Evolutionary conservation across 2,888 invertebrate species (phyloP).

Genomic region (Pardosa pseudoannulata): DNA sequence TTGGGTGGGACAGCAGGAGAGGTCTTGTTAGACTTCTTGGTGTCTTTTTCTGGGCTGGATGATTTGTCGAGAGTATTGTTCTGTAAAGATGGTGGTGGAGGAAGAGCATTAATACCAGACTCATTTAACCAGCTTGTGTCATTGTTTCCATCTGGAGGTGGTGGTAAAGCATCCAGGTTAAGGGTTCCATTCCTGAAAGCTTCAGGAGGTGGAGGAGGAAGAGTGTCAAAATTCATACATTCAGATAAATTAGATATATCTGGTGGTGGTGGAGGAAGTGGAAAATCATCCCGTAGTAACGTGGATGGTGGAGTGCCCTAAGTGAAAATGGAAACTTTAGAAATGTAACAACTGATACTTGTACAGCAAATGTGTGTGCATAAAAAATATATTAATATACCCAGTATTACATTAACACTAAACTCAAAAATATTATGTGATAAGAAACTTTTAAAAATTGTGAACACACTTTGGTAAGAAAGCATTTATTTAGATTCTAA

Average conservation of each 20-base stretch:
- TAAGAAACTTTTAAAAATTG: no score
- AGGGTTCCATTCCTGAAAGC: constrained; percentile 58
- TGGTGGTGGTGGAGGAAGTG: constrained; percentile 65
- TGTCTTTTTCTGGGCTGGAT: constrained; percentile 10
- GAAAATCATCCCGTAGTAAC: constrained; percentile 54
- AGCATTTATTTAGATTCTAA: no score
- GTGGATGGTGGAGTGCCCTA: constrained; percentile 52
- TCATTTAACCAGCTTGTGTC: constrained; percentile 73
- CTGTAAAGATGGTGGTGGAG: constrained; percentile 72
- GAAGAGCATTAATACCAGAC: constrained; percentile 72
- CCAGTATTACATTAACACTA: no score
- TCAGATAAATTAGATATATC: constrained; percentile 38
- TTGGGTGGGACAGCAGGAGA: constrained; percentile 73
- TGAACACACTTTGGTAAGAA: no score
- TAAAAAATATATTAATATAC: no score
- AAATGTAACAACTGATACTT: no score
- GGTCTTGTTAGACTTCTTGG: constrained; percentile 11
- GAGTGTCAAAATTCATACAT: constrained; percentile 79
- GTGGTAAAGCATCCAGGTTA: constrained; percentile 74
- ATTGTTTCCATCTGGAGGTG: constrained; percentile 65
- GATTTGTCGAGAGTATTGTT: constrained; percentile 4
- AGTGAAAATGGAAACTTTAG: background rate
- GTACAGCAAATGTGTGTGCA: no score
- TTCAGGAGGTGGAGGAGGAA: constrained; percentile 84
- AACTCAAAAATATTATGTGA: no score